Conservation (phyloP, 2,113 vertebrate species). For the Stictonetta naevosa region DNA sequence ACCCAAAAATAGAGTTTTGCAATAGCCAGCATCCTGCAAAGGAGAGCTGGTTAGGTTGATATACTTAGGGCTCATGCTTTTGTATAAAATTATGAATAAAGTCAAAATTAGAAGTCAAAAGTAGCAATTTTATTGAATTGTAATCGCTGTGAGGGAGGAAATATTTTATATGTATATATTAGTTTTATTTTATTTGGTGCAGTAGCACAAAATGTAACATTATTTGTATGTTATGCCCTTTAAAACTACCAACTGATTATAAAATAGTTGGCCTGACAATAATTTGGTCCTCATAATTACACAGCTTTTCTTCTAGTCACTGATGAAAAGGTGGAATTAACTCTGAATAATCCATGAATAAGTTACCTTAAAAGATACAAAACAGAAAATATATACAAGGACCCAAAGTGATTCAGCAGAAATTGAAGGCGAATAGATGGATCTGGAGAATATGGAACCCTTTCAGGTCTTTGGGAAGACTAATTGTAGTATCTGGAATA, state of each 20-base stretch:
- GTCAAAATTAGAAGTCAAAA: not conserved
- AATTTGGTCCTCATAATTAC: not conserved
- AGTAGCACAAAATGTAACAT: not conserved
- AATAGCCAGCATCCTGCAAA: not conserved
- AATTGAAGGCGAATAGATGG: not conserved
- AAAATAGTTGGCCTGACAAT: not conserved
- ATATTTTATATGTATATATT: not conserved
- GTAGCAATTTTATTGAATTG: not conserved
- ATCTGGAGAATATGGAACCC: not conserved
- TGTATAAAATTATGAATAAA: not conserved
- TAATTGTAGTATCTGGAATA: not conserved
- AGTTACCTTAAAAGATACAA: not conserved
- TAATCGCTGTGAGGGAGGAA: not conserved
- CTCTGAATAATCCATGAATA: not conserved
- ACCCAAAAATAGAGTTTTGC: not conserved
- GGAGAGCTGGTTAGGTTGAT: not conserved
- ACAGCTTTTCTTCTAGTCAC: accelerated
- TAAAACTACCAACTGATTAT: not conserved
- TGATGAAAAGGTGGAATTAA: not conserved
- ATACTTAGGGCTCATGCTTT: not conserved
- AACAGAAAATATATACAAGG: not conserved
- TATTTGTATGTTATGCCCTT: not conserved
- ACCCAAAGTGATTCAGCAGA: not conserved
- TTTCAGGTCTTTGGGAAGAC: not conserved
- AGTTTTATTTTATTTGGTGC: not conserved